Percentiles rank a stretch among this genome's conserved stretches.
phyloP scores from a whole-genome alignment of 2,888 invertebrate genomes.

The Cheilosia variabilis region DNA sequence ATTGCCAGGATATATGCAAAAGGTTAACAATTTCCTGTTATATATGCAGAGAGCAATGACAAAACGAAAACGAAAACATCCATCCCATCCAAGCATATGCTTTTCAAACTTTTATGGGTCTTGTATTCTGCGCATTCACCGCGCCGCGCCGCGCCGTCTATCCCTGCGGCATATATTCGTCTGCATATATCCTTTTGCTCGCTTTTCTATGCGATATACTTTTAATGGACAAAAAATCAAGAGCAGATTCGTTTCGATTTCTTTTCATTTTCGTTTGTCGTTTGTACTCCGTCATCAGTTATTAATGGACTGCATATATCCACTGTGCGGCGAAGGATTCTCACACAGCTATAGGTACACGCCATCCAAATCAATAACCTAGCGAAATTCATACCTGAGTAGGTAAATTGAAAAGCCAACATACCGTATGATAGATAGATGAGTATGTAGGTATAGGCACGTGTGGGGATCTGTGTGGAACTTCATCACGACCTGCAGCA shows the following conservation, averaged over 20 bases:
- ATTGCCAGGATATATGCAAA: constrained; percentile 40
- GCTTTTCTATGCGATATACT: constrained; percentile 53
- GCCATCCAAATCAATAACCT: neutral
- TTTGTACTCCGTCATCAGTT: constrained; percentile 65
- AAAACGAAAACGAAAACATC: constrained; percentile 43
- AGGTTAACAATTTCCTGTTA: constrained; percentile 56
- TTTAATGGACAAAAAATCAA: constrained; percentile 60
- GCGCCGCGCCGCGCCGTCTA: constrained; percentile 25
- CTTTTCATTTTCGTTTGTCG: constrained; percentile 2
- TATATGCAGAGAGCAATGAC: constrained; percentile 25
- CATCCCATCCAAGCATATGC: neutral
- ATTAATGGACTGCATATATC: constrained; percentile 68
- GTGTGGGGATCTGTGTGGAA: constrained; percentile 14
- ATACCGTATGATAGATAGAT: constrained; percentile 18
- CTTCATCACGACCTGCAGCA: constrained; percentile 16
- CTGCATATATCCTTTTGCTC: constrained; percentile 8
- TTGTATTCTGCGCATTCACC: constrained; percentile 33
- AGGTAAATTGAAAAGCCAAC: constrained; percentile 61
- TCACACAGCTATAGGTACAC: neutral
- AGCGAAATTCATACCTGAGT: constrained; percentile 62
- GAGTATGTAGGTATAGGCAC: constrained; percentile 3
- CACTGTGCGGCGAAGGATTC: constrained; percentile 38
- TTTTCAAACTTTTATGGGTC: constrained; percentile 26
- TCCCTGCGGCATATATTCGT: constrained; percentile 38
- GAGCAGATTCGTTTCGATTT: constrained; percentile 39